These are phyloP conservation scores for Dipodomys ordii DNA, from an alignment of 2,113 vertebrate genomes.

Conservation along the genomic window DNA sequence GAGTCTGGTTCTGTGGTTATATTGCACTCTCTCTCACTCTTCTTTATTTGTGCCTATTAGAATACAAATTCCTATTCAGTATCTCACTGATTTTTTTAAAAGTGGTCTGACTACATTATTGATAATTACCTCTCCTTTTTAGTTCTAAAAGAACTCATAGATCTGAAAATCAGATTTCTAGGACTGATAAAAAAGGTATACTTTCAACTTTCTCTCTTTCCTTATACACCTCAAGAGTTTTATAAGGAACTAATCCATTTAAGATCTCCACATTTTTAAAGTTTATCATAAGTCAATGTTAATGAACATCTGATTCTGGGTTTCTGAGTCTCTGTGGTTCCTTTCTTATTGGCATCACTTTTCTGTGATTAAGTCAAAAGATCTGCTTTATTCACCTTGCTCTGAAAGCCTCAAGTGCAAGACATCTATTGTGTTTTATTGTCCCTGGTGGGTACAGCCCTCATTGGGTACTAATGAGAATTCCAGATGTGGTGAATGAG, in stretches of 20 bases:
- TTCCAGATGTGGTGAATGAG: conserved; percentile 56
- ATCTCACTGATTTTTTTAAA: conserved; percentile 78
- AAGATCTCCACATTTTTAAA: conserved; percentile 4
- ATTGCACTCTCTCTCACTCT: not conserved
- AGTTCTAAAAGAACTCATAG: conserved; percentile 76
- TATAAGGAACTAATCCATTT: not conserved
- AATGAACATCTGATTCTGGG: not conserved
- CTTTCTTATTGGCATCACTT: not conserved
- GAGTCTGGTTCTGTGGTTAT: conserved; percentile 19
- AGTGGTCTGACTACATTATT: conserved; percentile 73
- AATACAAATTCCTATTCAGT: conserved; percentile 68
- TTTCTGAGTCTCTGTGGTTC: not conserved
- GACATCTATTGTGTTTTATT: conserved; percentile 46
- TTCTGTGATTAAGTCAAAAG: conserved; percentile 22
- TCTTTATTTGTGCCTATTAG: conserved; percentile 67
- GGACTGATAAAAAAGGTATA: conserved; percentile 32
- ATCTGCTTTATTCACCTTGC: not conserved
- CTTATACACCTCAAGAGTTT: not conserved
- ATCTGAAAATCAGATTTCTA: conserved; percentile 63
- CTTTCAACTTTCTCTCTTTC: conserved; percentile 33
- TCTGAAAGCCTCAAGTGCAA: conserved; percentile 54
- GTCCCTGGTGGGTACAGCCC: conserved; percentile 24
- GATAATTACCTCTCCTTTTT: conserved; percentile 74
- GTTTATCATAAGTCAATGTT: not conserved
- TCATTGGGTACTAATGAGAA: conserved; percentile 68